Evolutionary conservation across 1,140 invertebrate species (phyloP).

Genomic region (Pogonognathellus flavescens): DNA sequence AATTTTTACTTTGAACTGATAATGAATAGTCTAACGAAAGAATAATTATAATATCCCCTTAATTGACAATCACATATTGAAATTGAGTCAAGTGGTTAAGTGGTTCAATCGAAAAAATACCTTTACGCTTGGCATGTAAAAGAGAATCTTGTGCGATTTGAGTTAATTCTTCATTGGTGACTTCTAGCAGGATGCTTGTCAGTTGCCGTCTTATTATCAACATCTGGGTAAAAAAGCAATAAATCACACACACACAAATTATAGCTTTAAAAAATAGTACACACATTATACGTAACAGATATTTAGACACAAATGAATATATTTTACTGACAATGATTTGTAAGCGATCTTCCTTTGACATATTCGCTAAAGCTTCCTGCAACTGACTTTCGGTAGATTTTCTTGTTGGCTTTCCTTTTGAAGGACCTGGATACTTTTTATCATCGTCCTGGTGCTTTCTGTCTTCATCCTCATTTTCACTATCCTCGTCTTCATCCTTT

Average conservation of each 20-base stretch:
- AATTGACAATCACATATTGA: neutral
- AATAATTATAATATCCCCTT: too few relatives aligned
- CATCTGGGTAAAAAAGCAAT: constrained; percentile 78
- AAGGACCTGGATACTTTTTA: too few relatives aligned
- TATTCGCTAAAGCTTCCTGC: neutral
- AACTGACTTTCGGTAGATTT: constrained; percentile 1
- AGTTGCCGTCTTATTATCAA: constrained; percentile 85
- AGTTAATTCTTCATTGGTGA: constrained; percentile 90
- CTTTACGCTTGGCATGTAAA: constrained; percentile 77
- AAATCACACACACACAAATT: too few relatives aligned
- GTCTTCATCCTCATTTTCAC: constrained; percentile 34
- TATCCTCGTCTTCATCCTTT: constrained; percentile 64
- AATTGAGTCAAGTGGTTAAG: constrained; percentile 9
- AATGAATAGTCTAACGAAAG: too few relatives aligned
- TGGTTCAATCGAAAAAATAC: constrained; percentile 70
- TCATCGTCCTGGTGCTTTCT: neutral
- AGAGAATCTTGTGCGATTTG: constrained; percentile 83
- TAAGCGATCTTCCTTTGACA: constrained; percentile 51
- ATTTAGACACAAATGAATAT: too few relatives aligned
- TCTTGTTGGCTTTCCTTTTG: neutral
- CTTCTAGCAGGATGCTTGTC: constrained; percentile 93
- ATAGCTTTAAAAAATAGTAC: too few relatives aligned
- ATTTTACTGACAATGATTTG: neutral
- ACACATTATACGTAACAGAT: too few relatives aligned
- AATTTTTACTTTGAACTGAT: neutral